phyloP scores from a whole-genome alignment of 2,113 vertebrate genomes.

The Forbesichthys agassizii region DNA sequence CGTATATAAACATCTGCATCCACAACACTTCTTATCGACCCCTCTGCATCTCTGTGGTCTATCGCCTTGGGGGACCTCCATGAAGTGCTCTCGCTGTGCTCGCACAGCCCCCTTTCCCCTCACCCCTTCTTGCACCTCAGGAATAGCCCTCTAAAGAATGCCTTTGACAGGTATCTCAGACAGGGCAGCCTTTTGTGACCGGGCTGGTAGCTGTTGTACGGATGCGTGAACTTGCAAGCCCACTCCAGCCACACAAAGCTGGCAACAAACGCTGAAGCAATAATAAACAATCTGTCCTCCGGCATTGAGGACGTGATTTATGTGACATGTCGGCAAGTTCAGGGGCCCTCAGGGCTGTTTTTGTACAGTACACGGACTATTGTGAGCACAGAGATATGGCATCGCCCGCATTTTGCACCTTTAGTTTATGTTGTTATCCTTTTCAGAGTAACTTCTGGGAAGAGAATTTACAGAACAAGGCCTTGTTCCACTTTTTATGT shows the following conservation, averaged over 20 bases:
- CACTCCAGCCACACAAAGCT: conserved; percentile 52
- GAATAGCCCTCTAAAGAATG: conserved; percentile 67
- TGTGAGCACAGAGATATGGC: conserved; percentile 50
- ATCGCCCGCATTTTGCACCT: conserved; percentile 60
- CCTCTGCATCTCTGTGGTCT: conserved; percentile 63
- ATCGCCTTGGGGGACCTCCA: conserved; percentile 61
- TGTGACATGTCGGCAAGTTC: conserved; percentile 52
- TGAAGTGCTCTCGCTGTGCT: conserved; percentile 40
- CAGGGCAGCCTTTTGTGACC: conserved; percentile 69
- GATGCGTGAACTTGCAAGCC: conserved; percentile 71
- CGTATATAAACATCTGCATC: conserved; percentile 75
- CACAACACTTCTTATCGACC: conserved; percentile 69
- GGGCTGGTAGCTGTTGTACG: conserved; percentile 47
- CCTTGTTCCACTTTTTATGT: conserved; percentile 60
- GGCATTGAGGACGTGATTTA: conserved; percentile 70
- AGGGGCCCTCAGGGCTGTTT: conserved; percentile 42
- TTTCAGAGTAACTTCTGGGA: conserved; percentile 38
- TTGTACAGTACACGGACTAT: conserved; percentile 60
- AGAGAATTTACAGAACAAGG: conserved; percentile 40
- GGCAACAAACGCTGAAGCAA: conserved; percentile 53
- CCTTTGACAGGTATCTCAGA: conserved; percentile 69
- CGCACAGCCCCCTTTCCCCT: conserved; percentile 49
- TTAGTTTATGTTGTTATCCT: conserved; percentile 71
- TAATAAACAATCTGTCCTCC: conserved; percentile 60
- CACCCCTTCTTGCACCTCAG: conserved; percentile 33